These are phyloP conservation scores for Microcebus griseorufus DNA, from an alignment of 2,113 vertebrate species.

Conservation along the genomic window DNA sequence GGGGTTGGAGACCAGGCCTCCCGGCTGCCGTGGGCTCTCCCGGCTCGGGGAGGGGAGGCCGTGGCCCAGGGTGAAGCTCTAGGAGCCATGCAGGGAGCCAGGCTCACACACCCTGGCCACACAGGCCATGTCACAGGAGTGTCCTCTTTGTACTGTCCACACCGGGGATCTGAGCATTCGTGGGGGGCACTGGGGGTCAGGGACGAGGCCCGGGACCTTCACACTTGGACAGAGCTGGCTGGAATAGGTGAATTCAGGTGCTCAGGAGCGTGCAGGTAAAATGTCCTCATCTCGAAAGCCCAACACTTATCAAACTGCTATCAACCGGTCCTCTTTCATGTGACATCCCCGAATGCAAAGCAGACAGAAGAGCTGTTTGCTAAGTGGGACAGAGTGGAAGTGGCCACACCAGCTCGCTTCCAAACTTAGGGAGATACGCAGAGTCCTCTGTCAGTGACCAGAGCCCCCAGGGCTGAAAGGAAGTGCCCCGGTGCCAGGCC, in stretches of 20 bases:
- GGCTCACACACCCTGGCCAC: not conserved
- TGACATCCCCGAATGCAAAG: not conserved
- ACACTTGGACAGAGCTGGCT: not conserved
- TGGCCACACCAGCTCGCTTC: not conserved
- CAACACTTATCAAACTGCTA: accelerated
- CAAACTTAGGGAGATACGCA: not conserved
- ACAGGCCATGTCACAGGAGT: not conserved
- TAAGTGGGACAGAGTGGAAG: not conserved
- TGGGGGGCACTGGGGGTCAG: not conserved
- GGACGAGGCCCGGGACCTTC: not conserved
- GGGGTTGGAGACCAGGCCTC: not conserved
- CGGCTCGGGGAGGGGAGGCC: not conserved
- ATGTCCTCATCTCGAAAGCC: not conserved
- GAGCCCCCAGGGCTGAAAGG: not conserved
- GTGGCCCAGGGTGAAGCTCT: not conserved
- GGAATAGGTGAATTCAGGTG: too few species aligned
- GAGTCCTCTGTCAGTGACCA: not conserved
- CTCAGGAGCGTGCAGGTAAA: not conserved
- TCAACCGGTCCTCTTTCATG: accelerated
- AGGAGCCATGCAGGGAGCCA: not conserved
- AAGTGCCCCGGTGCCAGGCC: not conserved
- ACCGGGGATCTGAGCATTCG: too few species aligned
- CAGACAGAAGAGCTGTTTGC: not conserved
- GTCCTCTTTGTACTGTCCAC: not conserved
- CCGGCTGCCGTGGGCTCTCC: not conserved